Evolutionary conservation across 2,888 invertebrate genomes (phyloP), one percentile per base, ranked within the genome.

Genomic region (Apotomis betuletana): DNA sequence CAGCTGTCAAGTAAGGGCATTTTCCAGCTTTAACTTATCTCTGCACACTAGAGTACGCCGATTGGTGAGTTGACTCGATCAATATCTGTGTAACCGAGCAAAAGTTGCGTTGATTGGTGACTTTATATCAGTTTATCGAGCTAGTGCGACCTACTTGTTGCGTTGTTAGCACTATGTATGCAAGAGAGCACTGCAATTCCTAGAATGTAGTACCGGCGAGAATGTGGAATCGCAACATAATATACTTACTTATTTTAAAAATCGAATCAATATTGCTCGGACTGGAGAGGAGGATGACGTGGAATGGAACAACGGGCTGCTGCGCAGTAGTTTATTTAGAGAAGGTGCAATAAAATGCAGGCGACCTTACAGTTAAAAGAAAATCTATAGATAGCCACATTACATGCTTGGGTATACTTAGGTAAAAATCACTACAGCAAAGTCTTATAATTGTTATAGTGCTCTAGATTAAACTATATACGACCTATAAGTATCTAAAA

Each of bases 71-170:
- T 8, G 0, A 12, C 15, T 6, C 10, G 15, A 55, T 62, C 52
- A 52, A 38, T 62, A 36, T 36, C 27, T 8, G n/a, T 38, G 10
- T 6, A 9, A 1, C 8, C 13, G n/a, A 3, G 49, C 9, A 49
- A 9, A 9, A 44, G 0, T 0, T 8, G 5, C 44, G 41, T 13
- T 41, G 13, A 64, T 64, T 64, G 54, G 54, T 52, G 9, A 8
- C 0, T 10, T 54, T 3, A 12, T 27, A 27, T 27, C 27, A 27
- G 27, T 27, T 27, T 27, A 27, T 27, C 27, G 27, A 27, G 27
- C 27, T 27, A n/a, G 4, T 10, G 9, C 12, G n/a, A 52, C 13
- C 38, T 38, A 62, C 62, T 62, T 62, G 51, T 62, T 62, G 62
- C 27, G 12, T 36, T 55, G 4, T 13, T 44, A 6, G 41, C 41